Evolutionary conservation across 1,140 invertebrate genomes (phyloP).

Genomic region (Platorchestia sp.): DNA sequence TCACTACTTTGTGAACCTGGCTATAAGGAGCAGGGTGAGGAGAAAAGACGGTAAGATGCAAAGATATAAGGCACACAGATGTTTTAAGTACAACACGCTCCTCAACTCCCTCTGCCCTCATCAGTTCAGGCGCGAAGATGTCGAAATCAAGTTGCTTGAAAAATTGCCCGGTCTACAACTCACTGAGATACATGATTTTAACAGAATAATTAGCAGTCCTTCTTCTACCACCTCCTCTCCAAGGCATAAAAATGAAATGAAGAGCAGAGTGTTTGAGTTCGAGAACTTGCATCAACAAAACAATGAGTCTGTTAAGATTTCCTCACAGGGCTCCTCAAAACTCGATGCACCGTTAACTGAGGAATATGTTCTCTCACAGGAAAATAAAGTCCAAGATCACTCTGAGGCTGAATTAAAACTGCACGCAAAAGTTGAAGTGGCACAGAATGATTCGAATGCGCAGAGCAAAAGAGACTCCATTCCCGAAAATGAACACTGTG

Average conservation of each 20-base stretch:
- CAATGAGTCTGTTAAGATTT: not conserved
- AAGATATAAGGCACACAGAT: conserved; percentile 23
- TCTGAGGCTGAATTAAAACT: not conserved
- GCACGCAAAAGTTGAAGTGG: not conserved
- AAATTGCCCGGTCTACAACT: not conserved
- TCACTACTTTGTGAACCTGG: conserved; percentile 25
- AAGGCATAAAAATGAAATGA: not conserved
- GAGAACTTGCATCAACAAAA: not conserved
- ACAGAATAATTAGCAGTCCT: not conserved
- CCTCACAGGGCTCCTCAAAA: not conserved
- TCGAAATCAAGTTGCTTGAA: not conserved
- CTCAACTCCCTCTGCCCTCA: not conserved
- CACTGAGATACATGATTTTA: not conserved
- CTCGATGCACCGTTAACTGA: not conserved
- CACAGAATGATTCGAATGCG: not conserved
- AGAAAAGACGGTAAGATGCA: conserved; percentile 20
- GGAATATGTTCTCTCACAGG: not conserved
- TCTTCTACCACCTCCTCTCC: not conserved
- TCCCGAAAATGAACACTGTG: not conserved
- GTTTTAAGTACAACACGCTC: conserved; percentile 8
- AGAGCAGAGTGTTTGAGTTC: not conserved
- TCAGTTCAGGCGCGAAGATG: conserved; percentile 1
- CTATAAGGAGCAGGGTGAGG: not conserved
- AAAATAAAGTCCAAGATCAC: not conserved
- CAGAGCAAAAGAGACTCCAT: not conserved